Conservation (phyloP, 2,113 vertebrate genomes). For the Steatornis caripensis region DNA sequence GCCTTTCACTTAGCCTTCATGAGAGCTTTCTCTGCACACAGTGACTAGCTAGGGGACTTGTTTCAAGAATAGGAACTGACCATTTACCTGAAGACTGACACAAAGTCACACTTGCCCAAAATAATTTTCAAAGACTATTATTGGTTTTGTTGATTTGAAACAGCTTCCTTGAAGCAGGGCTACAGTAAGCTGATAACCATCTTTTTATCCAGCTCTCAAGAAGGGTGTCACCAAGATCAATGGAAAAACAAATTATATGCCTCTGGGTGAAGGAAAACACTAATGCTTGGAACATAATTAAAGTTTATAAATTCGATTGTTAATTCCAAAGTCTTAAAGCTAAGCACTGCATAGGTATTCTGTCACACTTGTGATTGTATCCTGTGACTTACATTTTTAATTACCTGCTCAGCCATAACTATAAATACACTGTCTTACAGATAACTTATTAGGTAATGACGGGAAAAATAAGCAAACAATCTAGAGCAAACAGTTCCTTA, state of each 20-base stretch:
- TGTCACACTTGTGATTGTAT: background rate
- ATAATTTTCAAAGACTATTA: background rate
- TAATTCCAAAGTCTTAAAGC: background rate
- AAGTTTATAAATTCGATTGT: background rate
- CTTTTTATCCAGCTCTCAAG: background rate
- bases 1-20: background rate
- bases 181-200: background rate
- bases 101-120: background rate
- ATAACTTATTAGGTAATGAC: background rate
- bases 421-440: background rate
- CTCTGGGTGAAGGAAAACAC: background rate
- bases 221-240: background rate
- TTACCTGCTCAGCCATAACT: background rate
- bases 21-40: background rate
- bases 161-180: background rate
- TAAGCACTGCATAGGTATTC: background rate
- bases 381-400: constrained; percentile 10
- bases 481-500: background rate
- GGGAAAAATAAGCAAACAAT: background rate
- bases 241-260: background rate
- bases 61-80: background rate
- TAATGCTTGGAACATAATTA: background rate
- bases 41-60: background rate
- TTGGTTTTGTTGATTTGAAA: background rate
- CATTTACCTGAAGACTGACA: background rate